These are phyloP conservation scores for Hylaea fasciaria DNA, from an alignment of 2,888 invertebrate species.

Conservation along the genomic window DNA sequence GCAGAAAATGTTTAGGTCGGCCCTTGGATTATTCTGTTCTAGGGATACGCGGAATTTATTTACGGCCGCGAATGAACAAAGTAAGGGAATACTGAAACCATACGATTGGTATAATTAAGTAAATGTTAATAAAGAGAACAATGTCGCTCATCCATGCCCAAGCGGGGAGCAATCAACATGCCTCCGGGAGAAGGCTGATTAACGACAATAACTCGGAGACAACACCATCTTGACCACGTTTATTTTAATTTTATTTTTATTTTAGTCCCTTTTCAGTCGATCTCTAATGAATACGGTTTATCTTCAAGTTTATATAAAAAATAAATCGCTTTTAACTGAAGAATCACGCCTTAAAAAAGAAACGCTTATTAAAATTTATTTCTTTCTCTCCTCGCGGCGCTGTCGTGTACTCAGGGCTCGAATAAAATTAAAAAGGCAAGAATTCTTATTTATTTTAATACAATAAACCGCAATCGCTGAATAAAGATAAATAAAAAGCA, in stretches of 20 bases:
- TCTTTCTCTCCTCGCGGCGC: constrained; percentile 81
- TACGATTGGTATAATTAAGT: constrained; percentile 66
- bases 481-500: constrained; percentile 85
- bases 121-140: constrained; percentile 72
- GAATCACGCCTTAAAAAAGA: constrained; percentile 85
- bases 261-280: constrained; percentile 82
- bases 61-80: constrained; percentile 30
- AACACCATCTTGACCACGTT: constrained; percentile 79
- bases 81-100: constrained; percentile 46
- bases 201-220: constrained; percentile 82
- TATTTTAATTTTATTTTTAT: constrained; percentile 83
- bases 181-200: constrained; percentile 73
- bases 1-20: neutral
- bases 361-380: constrained; percentile 85
- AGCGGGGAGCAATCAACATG: constrained; percentile 71
- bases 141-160: constrained; percentile 50
- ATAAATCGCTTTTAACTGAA: constrained; percentile 85
- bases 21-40: neutral
- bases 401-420: constrained; percentile 81
- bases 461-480: constrained; percentile 85
- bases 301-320: constrained; percentile 84
- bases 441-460: constrained; percentile 86
- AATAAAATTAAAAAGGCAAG: constrained; percentile 85
- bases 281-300: constrained; percentile 85
- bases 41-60: constrained; percentile 14